Evolutionary conservation across 1,140 invertebrate genomes (phyloP), one percentile per base, ranked within the genome.

Genomic region (Brachionus sp.): DNA sequence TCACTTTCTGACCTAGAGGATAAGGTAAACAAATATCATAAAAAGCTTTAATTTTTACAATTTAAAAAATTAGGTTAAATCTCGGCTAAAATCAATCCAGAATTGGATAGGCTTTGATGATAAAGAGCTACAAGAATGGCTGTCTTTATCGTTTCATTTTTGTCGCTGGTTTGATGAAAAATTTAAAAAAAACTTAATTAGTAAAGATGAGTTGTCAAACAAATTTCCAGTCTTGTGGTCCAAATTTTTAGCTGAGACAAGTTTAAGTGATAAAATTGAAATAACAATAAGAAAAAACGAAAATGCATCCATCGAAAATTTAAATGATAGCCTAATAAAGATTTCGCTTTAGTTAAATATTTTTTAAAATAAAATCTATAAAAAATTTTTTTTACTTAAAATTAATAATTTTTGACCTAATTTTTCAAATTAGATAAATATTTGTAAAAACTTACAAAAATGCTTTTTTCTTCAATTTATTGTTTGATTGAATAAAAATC

Each of bases 51-150:
- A 19, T 66, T 66, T 66, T 1, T 66, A 33, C 2, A 37, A n/a
- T 66, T 66, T 66, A 19, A 16, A 6, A 39, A 25, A 16, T 70
- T 70, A 39, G 16, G 29, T 37, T 39, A 37, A 70, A 39, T 70
- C 33, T 39, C n/a, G 66, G n/a, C 35, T 19, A 70, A 70, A 70
- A 19, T 19, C 16, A 37, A 39, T 70, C n/a, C 16, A 80, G 57
- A 80, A 25, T 42, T 80, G 77, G 77, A 57, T 80, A 62, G 77
- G 77, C 25, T 80, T 80, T 37, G 16, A 16, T 25, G 62, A 80
- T 62, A 53, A 57, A 33, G 77, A 62, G 12, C 19, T 19, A 3
- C 9, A 80, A 50, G n/a, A 29, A 37, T 80, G 77, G 77, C 12
- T 42, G 29, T 12, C 23, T 23, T 37, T 62, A 44, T 80, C 25